A percentile compares a stretch with the other conserved stretches of the same genome.
Conservation (phyloP, 2,797 vertebrate genomes). For the Oryzias sinensis region DNA sequence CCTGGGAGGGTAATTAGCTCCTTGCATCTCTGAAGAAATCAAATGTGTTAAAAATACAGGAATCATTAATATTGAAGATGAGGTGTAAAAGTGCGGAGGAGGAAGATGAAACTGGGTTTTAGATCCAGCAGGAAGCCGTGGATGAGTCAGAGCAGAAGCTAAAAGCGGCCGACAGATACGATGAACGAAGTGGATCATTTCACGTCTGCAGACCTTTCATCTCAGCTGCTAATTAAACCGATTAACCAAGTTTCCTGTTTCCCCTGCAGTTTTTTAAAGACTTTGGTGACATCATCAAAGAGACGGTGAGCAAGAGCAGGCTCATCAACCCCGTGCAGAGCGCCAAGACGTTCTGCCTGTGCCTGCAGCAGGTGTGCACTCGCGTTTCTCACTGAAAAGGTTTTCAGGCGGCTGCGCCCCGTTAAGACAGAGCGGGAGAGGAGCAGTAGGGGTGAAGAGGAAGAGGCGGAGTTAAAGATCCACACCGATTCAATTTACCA, state of each 20-base stretch:
- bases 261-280: slow-evolving; percentile 81
- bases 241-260: neutral
- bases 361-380: slow-evolving; percentile 85
- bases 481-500: too few relatives aligned
- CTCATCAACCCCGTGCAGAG: slow-evolving; percentile 80
- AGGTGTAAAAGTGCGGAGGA: slow-evolving; percentile 46
- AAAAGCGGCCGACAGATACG: slow-evolving; percentile 27
- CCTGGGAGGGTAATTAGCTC: slow-evolving; percentile 1
- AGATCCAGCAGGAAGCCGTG: slow-evolving; percentile 35
- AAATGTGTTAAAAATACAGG: slow-evolving; percentile 14
- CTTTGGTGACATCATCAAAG: slow-evolving; percentile 93
- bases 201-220: slow-evolving; percentile 15
- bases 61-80: slow-evolving; percentile 16
- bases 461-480: neutral
- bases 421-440: neutral
- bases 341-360: slow-evolving; percentile 83
- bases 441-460: slow-evolving; percentile 1
- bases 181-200: slow-evolving; percentile 16
- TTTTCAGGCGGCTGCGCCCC: neutral
- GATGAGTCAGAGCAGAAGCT: slow-evolving; percentile 52
- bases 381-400: neutral
- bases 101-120: slow-evolving; percentile 48
- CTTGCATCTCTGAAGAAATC: neutral
- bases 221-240: slow-evolving; percentile 8
- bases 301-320: slow-evolving; percentile 80